These are phyloP conservation scores for Botia almorhae DNA, from an alignment of 2,797 vertebrate genomes.

Conservation along the genomic window DNA sequence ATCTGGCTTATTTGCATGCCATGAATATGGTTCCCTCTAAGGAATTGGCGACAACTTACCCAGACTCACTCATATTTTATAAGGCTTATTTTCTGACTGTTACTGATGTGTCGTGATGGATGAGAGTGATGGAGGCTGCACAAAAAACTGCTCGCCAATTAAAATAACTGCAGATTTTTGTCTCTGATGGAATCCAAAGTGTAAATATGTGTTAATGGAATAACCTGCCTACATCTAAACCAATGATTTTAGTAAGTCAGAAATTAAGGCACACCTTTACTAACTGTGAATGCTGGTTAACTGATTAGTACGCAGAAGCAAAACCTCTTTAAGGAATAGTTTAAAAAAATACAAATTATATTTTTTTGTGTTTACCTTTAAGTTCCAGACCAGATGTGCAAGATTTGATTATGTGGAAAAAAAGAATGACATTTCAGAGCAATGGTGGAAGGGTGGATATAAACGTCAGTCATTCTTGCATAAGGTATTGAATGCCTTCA, in stretches of 20 bases:
- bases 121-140: slow-evolving; percentile 3
- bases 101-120: slow-evolving; percentile 22
- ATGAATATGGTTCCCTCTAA: slow-evolving; percentile 6
- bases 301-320: too few relatives aligned
- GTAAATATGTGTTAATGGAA: not conserved
- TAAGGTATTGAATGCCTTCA: not conserved
- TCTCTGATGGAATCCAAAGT: not conserved
- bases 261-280: not conserved
- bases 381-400: not conserved
- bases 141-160: not conserved
- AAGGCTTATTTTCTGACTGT: slow-evolving; percentile 19
- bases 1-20: slow-evolving; percentile 18
- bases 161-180: not conserved
- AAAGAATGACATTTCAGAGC: not conserved
- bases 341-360: not conserved
- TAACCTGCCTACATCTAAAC: not conserved
- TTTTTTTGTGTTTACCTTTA: not conserved
- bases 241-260: not conserved
- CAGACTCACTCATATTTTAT: slow-evolving; percentile 25
- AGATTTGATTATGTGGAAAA: not conserved
- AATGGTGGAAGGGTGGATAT: too few relatives aligned
- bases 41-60: not conserved
- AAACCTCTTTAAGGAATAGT: too few relatives aligned
- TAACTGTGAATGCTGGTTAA: too few relatives aligned
- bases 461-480: not conserved